A percentile compares a stretch with the other conserved stretches of the same genome.
phyloP scores from a whole-genome alignment of 1,140 invertebrate genomes.

The Drosophila prosaltans region DNA sequence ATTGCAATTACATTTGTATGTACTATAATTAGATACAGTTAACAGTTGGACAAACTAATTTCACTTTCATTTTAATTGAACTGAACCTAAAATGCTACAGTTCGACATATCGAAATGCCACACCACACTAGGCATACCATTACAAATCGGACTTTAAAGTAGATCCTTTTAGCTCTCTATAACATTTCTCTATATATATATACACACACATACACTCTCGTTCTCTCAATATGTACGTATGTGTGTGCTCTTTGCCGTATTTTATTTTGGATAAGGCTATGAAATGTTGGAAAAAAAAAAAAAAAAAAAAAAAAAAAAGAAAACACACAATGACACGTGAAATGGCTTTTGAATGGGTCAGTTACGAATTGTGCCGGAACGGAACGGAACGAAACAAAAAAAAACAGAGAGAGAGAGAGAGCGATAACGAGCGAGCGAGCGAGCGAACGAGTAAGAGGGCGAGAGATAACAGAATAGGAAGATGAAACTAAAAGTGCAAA shows the following conservation, averaged over 20 bases:
- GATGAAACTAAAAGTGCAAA: slow-evolving; percentile 15
- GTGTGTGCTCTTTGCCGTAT: slow-evolving; percentile 77
- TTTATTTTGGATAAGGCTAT: slow-evolving; percentile 79
- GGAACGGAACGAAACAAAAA: slow-evolving; percentile 37
- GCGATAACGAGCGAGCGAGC: neutral
- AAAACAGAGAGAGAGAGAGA: slow-evolving; percentile 10
- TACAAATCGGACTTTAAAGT: neutral
- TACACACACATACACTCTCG: slow-evolving; percentile 26
- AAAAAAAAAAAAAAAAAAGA: slow-evolving; percentile 69
- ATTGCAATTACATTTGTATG: slow-evolving; percentile 60
- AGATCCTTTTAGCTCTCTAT: neutral
- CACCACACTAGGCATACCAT: neutral
- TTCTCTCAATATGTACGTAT: neutral
- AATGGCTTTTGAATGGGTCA: slow-evolving; percentile 82
- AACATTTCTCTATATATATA: slow-evolving; percentile 19
- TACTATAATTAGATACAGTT: slow-evolving; percentile 36
- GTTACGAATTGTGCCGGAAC: slow-evolving; percentile 64
- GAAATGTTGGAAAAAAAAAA: slow-evolving; percentile 78
- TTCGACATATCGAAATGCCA: neutral
- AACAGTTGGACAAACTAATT: slow-evolving; percentile 58
- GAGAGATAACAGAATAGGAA: slow-evolving; percentile 15
- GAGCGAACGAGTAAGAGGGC: slow-evolving; percentile 1
- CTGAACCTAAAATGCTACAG: neutral
- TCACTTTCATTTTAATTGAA: slow-evolving; percentile 19
- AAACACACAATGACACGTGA: slow-evolving; percentile 81